Evolutionary conservation across 2,888 invertebrate genomes (phyloP), one percentile per base, ranked within the genome.

Genomic region (Mactromeris polynyma): DNA sequence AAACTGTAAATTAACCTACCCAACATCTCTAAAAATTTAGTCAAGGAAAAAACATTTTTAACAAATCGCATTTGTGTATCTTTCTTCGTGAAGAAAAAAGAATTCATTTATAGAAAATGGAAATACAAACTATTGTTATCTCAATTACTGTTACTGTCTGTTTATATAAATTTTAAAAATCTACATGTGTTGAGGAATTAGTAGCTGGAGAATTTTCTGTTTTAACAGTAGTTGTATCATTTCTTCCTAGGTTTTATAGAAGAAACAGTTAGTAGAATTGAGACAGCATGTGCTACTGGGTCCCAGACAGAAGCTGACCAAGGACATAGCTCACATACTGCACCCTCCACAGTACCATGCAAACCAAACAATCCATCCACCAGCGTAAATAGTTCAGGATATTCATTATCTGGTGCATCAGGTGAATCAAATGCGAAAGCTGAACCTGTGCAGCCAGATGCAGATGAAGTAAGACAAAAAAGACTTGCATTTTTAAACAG

Each of bases 391-490:
- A 84, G 51, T 36, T 33, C 73, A 36, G 82, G 85, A 38, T 54
- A 85, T 42, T 38, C 81, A 26, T 81, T 85, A 77, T 11, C 46
- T 17, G 58, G 3, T n/a, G 54, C 58, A 1, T 17, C 83, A 38
- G 77, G 77, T 85, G 73, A 82, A 69, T 64, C 85, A 69, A 85
- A 21, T 46, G 81, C 77, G 9, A 38, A 80, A 51, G 40, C 86
- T 73, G 81, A 81, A 40, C 73, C 58, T 6, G 83, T 38, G 38
- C 77, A 89, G 38, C 85, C 92, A n/a, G 89, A 83, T 78, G 83
- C 78, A 54, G 94, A 95, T 77, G 95, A 95, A 86, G 83, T 96
- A 19, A 90, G 96, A 79, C 88, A 92, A 89, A 95, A 94, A 87
- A 93, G 96, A 81, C 88, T 95, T 33, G 95, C 94, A 36, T 95